phyloP scores from a whole-genome alignment of 1,140 invertebrate genomes.

The Drosophila nigrodunni region DNA sequence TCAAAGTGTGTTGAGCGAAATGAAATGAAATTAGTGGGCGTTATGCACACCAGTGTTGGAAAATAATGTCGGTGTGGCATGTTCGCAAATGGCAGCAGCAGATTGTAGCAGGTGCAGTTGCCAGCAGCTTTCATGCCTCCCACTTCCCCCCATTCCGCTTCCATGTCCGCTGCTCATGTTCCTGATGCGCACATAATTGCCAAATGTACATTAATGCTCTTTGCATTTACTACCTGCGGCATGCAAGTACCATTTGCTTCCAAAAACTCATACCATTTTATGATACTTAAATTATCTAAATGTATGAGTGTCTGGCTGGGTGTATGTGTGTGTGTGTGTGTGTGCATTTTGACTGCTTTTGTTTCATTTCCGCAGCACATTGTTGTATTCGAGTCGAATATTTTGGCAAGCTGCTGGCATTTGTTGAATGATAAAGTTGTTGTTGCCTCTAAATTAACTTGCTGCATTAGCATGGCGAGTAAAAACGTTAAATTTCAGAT shows the following conservation, averaged over 20 bases:
- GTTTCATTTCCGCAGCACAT: slow-evolving; percentile 63
- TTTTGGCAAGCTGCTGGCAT: slow-evolving; percentile 57
- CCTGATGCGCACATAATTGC: slow-evolving; percentile 72
- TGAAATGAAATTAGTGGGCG: slow-evolving; percentile 7
- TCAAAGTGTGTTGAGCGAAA: not conserved
- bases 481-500: slow-evolving; percentile 76
- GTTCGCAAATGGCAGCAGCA: slow-evolving; percentile 32
- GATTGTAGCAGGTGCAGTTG: slow-evolving; percentile 46
- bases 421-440: slow-evolving; percentile 27
- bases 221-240: slow-evolving; percentile 24
- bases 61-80: slow-evolving; percentile 25
- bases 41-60: not conserved
- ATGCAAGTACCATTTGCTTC: slow-evolving; percentile 11
- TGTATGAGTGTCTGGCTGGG: slow-evolving; percentile 3
- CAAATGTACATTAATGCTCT: slow-evolving; percentile 64
- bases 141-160: slow-evolving; percentile 2
- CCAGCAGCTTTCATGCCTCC: too few species aligned
- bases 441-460: slow-evolving; percentile 56
- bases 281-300: slow-evolving; percentile 11
- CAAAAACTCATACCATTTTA: not conserved
- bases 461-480: slow-evolving; percentile 66
- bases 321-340: slow-evolving; percentile 28
- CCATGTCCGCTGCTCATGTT: slow-evolving; percentile 11
- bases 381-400: slow-evolving; percentile 62
- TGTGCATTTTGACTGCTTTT: slow-evolving; percentile 47